Evolutionary conservation across 2,113 vertebrate genomes (phyloP), one percentile per base, ranked within the genome.

Genomic region (Istiophorus platypterus): DNA sequence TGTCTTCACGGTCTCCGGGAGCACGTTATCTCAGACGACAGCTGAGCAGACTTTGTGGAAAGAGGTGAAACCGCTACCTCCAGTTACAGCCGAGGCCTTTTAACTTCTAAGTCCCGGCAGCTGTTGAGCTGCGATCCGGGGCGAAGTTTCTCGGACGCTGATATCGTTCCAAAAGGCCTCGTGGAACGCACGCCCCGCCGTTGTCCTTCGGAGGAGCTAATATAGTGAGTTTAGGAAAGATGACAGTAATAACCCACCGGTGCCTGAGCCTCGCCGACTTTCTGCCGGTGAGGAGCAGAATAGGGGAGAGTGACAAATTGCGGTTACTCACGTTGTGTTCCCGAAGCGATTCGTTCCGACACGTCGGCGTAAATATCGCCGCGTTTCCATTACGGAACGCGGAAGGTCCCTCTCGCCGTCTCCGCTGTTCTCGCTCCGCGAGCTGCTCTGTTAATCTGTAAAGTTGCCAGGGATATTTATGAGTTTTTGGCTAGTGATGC

Each of bases 11-110:
- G 57, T 81, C 81, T 56, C 70, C 51, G 77, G 57, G 67, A 64
- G 79, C 56, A 10, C 13, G 64, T 88, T 84, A 91, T 90, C 80
- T 78, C 49, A 85, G 52, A 91, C 85, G 88, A 84, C 88, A 85
- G 85, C 79, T 84, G 58, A 92, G 92, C 66, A 80, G 77, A 76
- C 72, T 78, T 49, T 64, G 59, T 31, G 49, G 57, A 49, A 72
- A 80, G 83, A 78, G 65, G 76, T 74, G 72, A 56, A 71, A 54
- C 2, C 2, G 9, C 39, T 63, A 39, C 58, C 70, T 79, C 63
- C 37, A 72, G 62, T 29, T 22, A 81, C 52, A 69, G 70, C 49
- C 54, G 34, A 69, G 58, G 68, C 57, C 37, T 85, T 85, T 26
- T 73, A 81, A 75, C 80, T 82, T 87, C 71, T 18, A 76, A 37